Evolutionary conservation across 2,797 vertebrate genomes (phyloP).

Genomic region (Arnoldichthys spilopterus): DNA sequence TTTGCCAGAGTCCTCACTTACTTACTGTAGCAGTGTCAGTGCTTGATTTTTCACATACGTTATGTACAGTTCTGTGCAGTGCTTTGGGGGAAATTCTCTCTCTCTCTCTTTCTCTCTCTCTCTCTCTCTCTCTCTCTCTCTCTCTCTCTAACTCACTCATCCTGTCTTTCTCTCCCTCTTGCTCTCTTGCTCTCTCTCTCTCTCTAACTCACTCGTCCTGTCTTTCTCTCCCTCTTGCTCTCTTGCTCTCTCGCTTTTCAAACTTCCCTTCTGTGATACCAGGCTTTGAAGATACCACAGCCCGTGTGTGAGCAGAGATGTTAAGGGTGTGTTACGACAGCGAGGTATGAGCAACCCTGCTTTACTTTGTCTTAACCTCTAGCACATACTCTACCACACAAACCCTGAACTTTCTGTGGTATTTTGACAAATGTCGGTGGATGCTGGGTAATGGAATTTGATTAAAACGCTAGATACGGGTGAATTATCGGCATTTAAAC

Average conservation of each 20-base stretch:
- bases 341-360: not conserved
- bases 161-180: not conserved
- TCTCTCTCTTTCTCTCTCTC: not conserved
- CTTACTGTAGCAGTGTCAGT: not conserved
- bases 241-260: not conserved
- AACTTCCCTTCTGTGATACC: conserved; percentile 19
- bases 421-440: not conserved
- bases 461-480: conserved; percentile 16
- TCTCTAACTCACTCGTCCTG: not conserved
- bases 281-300: conserved; percentile 1
- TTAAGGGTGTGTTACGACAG: conserved; percentile 8
- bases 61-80: not conserved
- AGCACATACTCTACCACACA: not conserved
- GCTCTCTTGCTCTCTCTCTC: not conserved
- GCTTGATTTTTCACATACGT: not conserved
- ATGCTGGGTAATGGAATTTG: conserved; percentile 5
- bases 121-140: not conserved
- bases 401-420: not conserved
- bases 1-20: not conserved
- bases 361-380: not conserved
- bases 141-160: not conserved
- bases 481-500: conserved; percentile 2
- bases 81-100: not conserved
- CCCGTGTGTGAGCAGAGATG: not conserved
- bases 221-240: no score